Evolutionary conservation across 2,888 invertebrate species (phyloP).

Genomic region (Sesamia inferens): DNA sequence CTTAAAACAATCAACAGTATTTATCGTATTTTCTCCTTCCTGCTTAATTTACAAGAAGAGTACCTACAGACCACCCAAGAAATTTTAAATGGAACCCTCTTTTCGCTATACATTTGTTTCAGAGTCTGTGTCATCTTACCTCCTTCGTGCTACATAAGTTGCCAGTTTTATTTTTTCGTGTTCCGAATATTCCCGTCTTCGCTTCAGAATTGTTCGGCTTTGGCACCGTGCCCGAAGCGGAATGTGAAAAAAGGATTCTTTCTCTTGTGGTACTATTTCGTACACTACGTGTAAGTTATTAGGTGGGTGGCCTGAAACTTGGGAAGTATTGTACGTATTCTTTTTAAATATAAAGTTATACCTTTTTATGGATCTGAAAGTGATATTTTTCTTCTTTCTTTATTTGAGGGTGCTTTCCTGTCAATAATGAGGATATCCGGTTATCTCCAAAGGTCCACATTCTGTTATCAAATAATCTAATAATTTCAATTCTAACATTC

Average conservation of each 20-base stretch:
- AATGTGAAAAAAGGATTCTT: constrained; percentile 45
- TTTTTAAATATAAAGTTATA: constrained; percentile 4
- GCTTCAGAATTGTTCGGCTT: constrained; percentile 42
- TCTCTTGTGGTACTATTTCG: constrained; percentile 32
- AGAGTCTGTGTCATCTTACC: constrained; percentile 41
- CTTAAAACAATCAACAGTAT: constrained; percentile 5
- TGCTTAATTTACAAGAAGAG: constrained; percentile 30
- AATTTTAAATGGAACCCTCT: constrained; percentile 61
- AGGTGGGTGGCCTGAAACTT: constrained; percentile 23
- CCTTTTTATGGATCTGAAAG: neutral
- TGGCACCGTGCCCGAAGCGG: constrained; percentile 56
- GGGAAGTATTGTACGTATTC: constrained; percentile 7
- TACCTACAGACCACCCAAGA: constrained; percentile 13
- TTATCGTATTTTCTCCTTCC: constrained; percentile 28
- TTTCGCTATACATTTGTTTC: constrained; percentile 58
- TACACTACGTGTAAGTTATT: constrained; percentile 32
- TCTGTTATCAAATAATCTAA: neutral
- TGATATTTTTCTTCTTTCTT: neutral
- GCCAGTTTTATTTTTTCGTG: constrained; percentile 59
- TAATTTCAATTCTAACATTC: neutral
- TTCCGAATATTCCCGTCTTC: constrained; percentile 42
- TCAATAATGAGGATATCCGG: neutral
- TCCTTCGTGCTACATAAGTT: constrained; percentile 36
- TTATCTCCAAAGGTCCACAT: neutral
- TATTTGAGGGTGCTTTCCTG: neutral